Percentiles rank a stretch among this genome's conserved stretches.
phyloP scores from a whole-genome alignment of 2,113 vertebrate species.

The Aphyosemion australe region DNA sequence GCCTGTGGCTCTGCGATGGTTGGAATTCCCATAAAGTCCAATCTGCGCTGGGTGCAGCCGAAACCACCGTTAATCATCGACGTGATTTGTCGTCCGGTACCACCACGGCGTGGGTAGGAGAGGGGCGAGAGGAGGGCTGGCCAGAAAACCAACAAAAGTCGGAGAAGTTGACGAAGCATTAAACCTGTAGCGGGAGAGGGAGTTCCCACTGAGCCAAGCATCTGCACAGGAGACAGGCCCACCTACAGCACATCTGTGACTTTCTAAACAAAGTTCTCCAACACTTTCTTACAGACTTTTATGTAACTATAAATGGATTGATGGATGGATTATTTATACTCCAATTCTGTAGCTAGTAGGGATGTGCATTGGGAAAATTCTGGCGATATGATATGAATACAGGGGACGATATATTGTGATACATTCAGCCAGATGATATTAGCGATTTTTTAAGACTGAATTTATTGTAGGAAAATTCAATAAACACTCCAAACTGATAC shows the following conservation, averaged over 20 bases:
- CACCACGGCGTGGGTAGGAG: conserved; percentile 22
- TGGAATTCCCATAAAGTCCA: conserved; percentile 68
- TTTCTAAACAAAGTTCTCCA: background rate
- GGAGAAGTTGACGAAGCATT: conserved; percentile 36
- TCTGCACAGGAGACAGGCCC: conserved; percentile 35
- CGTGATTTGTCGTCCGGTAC: conserved; percentile 35
- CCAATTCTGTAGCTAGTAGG: no score
- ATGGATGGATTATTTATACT: no score
- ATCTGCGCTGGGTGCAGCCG: conserved; percentile 24
- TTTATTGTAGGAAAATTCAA: no score
- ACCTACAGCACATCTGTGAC: conserved; percentile 25
- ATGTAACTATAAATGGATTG: background rate
- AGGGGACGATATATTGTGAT: no score
- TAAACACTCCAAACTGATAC: no score
- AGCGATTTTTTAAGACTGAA: no score
- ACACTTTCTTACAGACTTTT: background rate
- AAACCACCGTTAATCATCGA: conserved; percentile 46
- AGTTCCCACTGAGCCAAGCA: conserved; percentile 35
- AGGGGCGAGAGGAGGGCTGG: conserved; percentile 1
- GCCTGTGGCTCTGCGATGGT: conserved; percentile 42
- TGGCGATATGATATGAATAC: no score
- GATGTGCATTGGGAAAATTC: no score
- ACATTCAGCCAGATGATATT: no score
- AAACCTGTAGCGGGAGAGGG: conserved; percentile 23
- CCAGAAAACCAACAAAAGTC: conserved; percentile 20